Conservation (phyloP, 2,113 vertebrate species). For the Gallinago paraguaiae region DNA sequence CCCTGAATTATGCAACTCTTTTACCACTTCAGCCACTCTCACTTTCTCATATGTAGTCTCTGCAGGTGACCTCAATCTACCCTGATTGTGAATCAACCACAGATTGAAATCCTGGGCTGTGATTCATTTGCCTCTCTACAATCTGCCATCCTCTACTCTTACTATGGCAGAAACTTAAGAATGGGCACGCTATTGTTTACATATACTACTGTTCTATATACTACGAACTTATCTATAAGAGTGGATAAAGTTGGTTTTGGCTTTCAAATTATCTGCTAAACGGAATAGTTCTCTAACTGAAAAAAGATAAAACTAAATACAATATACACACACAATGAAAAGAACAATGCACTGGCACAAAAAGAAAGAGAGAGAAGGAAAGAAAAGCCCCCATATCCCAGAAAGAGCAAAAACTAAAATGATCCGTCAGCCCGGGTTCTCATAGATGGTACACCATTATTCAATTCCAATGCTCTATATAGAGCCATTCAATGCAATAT, state of each 20-base stretch:
- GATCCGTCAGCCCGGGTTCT: neutral
- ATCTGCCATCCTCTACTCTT: neutral
- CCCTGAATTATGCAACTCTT: conserved; percentile 48
- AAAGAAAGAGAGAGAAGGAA: neutral
- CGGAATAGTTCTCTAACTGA: neutral
- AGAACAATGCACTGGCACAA: neutral
- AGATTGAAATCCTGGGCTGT: conserved; percentile 52
- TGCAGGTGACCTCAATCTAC: conserved; percentile 61
- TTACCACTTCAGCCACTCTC: neutral
- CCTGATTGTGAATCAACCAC: conserved; percentile 28
- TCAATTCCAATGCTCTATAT: neutral
- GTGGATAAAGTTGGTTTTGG: conserved; percentile 26
- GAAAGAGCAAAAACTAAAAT: neutral
- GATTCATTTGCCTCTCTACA: conserved; percentile 47
- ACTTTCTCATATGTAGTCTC: conserved; percentile 26
- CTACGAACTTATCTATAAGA: conserved; percentile 8
- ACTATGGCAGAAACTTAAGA: neutral
- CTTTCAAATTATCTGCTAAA: conserved; percentile 29
- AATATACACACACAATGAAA: neutral
- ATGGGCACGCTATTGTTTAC: neutral
- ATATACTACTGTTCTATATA: neutral
- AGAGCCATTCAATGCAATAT: neutral
- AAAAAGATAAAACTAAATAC: conserved; percentile 36
- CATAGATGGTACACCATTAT: neutral
- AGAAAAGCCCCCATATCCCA: neutral